These are phyloP conservation scores for Stichodactyla helianthus DNA, from an alignment of 64 coral and sea anemone species.

Conservation along the genomic window DNA sequence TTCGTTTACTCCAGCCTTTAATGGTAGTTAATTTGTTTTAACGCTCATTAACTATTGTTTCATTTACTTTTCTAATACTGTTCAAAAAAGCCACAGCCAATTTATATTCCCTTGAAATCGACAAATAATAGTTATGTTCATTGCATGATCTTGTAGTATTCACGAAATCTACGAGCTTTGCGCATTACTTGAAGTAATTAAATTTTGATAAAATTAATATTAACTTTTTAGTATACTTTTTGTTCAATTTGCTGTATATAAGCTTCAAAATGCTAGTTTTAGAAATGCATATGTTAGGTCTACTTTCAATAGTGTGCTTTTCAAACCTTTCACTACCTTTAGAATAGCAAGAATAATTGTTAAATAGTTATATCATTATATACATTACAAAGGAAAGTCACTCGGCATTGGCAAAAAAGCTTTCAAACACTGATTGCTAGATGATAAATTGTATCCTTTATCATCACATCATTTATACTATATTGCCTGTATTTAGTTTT, in stretches of 20 bases:
- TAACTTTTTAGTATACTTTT: neutral
- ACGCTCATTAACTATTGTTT: neutral
- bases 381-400: neutral
- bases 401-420: neutral
- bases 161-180: neutral
- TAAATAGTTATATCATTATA: neutral
- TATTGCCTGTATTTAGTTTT: neutral
- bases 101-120: neutral
- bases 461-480: neutral
- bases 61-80: neutral
- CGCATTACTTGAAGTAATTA: neutral
- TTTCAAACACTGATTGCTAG: neutral
- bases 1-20: neutral
- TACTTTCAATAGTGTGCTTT: neutral
- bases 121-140: neutral
- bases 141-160: conserved; percentile 6
- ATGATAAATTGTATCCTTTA: neutral
- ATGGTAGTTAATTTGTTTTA: neutral
- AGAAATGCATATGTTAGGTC: neutral
- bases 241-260: neutral
- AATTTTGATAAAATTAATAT: conserved; percentile 9
- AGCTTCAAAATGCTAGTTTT: neutral
- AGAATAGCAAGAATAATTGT: neutral
- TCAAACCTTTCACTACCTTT: no score
- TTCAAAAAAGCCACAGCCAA: neutral